Percentiles rank a stretch among this genome's conserved stretches.
Conservation (phyloP, 2,888 invertebrate genomes). For the Serripes groenlandicus region DNA sequence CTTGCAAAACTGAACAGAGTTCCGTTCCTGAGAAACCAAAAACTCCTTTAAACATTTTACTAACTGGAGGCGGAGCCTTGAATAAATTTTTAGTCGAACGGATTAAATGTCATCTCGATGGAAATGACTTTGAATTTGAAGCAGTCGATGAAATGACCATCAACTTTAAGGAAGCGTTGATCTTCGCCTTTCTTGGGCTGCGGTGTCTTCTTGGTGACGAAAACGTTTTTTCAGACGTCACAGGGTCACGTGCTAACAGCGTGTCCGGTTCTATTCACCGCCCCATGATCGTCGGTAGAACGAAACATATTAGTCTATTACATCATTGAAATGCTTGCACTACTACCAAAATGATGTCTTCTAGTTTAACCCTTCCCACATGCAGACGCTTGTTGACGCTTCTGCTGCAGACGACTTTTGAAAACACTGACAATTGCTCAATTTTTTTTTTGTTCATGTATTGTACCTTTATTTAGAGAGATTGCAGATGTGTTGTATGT, state of each 20-base stretch:
- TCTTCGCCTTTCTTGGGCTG: constrained; percentile 83
- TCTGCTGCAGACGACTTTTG: too few species aligned
- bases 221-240: constrained; percentile 78
- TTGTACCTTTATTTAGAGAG: too few species aligned
- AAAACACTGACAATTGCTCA: too few species aligned
- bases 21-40: background rate
- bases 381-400: too few species aligned
- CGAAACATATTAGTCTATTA: constrained; percentile 42
- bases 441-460: too few species aligned
- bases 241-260: constrained; percentile 77
- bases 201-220: constrained; percentile 78
- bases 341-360: too few species aligned
- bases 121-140: constrained; percentile 67
- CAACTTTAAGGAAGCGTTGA: constrained; percentile 82
- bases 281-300: constrained; percentile 43
- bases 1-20: constrained; percentile 58
- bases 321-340: constrained; percentile 17
- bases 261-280: constrained; percentile 83
- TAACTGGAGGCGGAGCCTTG: constrained; percentile 84
- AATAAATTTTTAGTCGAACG: constrained; percentile 76
- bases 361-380: too few species aligned
- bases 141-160: constrained; percentile 78
- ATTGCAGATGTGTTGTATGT: too few species aligned
- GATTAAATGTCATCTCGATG: constrained; percentile 69
- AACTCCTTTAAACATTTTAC: constrained; percentile 66